A percentile compares a stretch with the other conserved stretches of the same genome.
These are phyloP conservation scores for Drosophila murphyi DNA, from an alignment of 1,140 invertebrate species.

Conservation along the genomic window DNA sequence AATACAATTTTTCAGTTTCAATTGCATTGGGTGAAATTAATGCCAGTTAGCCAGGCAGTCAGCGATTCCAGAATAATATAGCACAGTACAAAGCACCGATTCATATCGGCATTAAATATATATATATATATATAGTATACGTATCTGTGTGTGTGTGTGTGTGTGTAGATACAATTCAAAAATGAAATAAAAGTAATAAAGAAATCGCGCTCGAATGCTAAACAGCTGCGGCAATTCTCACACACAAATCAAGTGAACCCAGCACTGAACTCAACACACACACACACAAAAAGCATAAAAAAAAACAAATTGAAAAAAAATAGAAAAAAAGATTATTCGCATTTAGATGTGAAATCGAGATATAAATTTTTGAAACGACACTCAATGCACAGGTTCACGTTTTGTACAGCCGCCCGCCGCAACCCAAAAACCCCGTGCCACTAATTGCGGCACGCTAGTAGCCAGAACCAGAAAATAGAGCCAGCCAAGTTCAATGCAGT, in stretches of 20 bases:
- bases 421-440: neutral
- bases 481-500: conserved; percentile 40
- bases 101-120: conserved; percentile 13
- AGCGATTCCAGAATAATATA: conserved; percentile 13
- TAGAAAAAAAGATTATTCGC: conserved; percentile 76
- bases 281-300: conserved; percentile 17
- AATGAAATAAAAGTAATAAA: conserved; percentile 49
- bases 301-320: conserved; percentile 24
- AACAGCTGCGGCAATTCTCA: conserved; percentile 77
- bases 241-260: conserved; percentile 79
- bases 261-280: conserved; percentile 39
- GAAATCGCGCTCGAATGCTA: conserved; percentile 67
- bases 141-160: neutral
- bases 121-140: neutral
- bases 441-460: conserved; percentile 42
- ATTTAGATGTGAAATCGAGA: conserved; percentile 83
- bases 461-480: neutral
- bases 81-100: conserved; percentile 36
- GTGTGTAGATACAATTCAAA: conserved; percentile 10
- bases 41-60: conserved; percentile 47
- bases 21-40: conserved; percentile 33
- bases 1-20: conserved; percentile 7
- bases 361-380: conserved; percentile 83
- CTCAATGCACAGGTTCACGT: conserved; percentile 35
- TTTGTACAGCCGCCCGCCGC: conserved; percentile 11